These are phyloP conservation scores for Vombatus ursinus DNA, from an alignment of 2,113 vertebrate species.

Conservation along the genomic window DNA sequence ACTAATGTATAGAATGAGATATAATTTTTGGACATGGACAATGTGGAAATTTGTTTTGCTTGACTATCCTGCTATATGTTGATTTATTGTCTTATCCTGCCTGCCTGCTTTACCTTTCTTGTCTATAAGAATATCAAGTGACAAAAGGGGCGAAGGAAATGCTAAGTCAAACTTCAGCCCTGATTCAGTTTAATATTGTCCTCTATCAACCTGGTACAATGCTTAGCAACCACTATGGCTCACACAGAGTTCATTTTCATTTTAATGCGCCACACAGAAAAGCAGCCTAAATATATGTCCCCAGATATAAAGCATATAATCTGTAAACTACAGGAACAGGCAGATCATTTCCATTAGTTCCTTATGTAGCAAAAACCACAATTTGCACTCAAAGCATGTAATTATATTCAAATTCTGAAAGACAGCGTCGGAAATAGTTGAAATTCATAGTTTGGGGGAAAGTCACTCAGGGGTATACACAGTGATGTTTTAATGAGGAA, in stretches of 20 bases:
- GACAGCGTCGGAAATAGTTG: constrained; percentile 79
- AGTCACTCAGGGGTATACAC: constrained; percentile 70
- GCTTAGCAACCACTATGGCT: constrained; percentile 69
- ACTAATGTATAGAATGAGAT: not conserved
- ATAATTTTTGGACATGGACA: not conserved
- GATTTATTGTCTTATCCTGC: constrained; percentile 4
- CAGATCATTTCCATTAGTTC: constrained; percentile 85
- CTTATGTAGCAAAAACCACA: constrained; percentile 81
- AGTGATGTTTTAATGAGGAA: constrained; percentile 70
- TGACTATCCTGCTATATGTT: not conserved
- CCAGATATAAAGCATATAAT: constrained; percentile 80
- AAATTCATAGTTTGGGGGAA: constrained; percentile 82
- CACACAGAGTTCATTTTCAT: constrained; percentile 79
- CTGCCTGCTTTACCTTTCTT: constrained; percentile 22
- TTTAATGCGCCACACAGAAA: constrained; percentile 79
- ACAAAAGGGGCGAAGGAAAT: constrained; percentile 70
- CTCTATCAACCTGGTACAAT: constrained; percentile 74
- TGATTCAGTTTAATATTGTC: constrained; percentile 66
- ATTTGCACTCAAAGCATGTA: constrained; percentile 82
- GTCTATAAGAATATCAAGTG: constrained; percentile 66
- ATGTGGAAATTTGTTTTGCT: not conserved
- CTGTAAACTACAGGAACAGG: constrained; percentile 81
- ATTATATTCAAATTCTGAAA: constrained; percentile 86
- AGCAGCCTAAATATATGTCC: constrained; percentile 81
- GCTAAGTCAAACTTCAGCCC: constrained; percentile 69